Evolutionary conservation across 2,888 invertebrate genomes (phyloP).

Genomic region (Rosalia funebris): DNA sequence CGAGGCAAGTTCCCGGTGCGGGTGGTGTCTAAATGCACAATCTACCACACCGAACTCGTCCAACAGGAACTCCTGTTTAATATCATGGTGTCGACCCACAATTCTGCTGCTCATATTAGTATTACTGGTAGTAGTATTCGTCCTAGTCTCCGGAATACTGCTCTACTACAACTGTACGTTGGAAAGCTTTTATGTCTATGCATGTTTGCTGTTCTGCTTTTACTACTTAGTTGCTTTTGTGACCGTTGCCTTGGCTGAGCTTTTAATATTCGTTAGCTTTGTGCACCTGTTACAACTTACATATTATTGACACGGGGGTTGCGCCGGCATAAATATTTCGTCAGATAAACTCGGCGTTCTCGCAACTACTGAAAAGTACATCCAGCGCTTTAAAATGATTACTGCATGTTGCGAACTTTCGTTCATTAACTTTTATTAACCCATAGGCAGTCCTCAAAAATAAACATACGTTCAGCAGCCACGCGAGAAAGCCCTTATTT

Average conservation of each 20-base stretch:
- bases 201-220: slow-evolving; percentile 25
- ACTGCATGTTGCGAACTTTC: background rate
- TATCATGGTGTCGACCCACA: slow-evolving; percentile 69
- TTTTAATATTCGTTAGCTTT: slow-evolving; percentile 26
- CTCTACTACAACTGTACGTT: slow-evolving; percentile 73
- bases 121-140: slow-evolving; percentile 69
- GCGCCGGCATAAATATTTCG: background rate
- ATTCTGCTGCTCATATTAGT: slow-evolving; percentile 68
- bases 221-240: slow-evolving; percentile 21
- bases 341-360: background rate
- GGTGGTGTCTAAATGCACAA: slow-evolving; percentile 54
- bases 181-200: slow-evolving; percentile 26
- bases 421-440: background rate
- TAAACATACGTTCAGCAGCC: too few relatives aligned
- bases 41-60: slow-evolving; percentile 48
- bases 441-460: background rate
- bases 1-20: slow-evolving; percentile 40
- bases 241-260: slow-evolving; percentile 6
- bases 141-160: slow-evolving; percentile 69
- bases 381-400: background rate
- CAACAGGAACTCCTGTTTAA: slow-evolving; percentile 61
- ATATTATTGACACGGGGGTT: slow-evolving; percentile 4
- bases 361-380: background rate
- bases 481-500: too few relatives aligned
- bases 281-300: slow-evolving; percentile 20